Evolutionary conservation across 1,140 invertebrate genomes (phyloP), one percentile per base, ranked within the genome.

Genomic region (Littorina saxatilis): DNA sequence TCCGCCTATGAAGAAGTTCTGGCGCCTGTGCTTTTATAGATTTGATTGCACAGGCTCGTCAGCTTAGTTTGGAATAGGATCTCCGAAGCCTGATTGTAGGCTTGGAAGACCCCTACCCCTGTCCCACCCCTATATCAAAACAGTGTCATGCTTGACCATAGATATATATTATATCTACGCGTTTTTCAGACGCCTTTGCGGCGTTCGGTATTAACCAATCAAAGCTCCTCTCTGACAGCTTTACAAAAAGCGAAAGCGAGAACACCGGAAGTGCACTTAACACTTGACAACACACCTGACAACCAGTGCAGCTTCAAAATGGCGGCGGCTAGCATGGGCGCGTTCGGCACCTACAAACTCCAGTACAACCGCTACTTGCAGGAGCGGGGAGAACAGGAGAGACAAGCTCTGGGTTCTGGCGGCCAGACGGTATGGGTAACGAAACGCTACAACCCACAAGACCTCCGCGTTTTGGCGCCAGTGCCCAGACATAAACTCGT

Each of bases 401-500:
- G 40, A 43, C 80, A 84, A 58, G 43, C 23, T 3, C 63, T 52
- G 20, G 75, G 58, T 73, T 52, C 84, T 0, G 82, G 61, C 75
- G 13, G 29, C 3, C 84, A 90, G 75, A 86, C 85, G 13, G 87
- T 89, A 2, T 91, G 90, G 90, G 86, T 91, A 23, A 87, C 85
- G 0, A 89, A 91, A 81, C 83, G 90, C 58, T 91, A 91, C 75
- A 82, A 83, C 37, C 90, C 90, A 29, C 86, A 81, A 23, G 90
- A 91, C 81, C 77, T 87, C n/a, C 84, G 91, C 20, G 76, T 81
- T 3, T 84, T 82, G 50, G 91, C 89, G 0, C 91, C 91, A 17
- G 90, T 91, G 23, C 88, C 91, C 9, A 78, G 90, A 63, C 84
- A 89, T 80, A 91, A 91, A 80, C 80, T 87, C 17, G 40, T 90